A percentile compares a stretch with the other conserved stretches of the same genome.
Evolutionary conservation across 2,797 vertebrate species (phyloP).

Genomic region (Stomatorhinus walkeri): DNA sequence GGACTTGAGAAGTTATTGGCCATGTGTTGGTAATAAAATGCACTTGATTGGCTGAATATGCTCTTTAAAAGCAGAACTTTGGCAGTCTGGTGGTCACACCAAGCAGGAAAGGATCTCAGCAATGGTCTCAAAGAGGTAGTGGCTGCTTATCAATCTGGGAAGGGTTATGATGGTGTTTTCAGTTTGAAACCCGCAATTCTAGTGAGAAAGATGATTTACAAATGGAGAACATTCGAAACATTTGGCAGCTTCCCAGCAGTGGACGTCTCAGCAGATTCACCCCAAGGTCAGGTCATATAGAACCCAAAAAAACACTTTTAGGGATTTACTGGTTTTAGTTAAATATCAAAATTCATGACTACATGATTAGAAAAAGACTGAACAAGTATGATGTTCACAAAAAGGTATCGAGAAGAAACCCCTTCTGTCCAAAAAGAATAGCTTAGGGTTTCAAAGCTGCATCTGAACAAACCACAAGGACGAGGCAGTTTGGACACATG

Average conservation of each 20-base stretch:
- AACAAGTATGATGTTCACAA: background rate
- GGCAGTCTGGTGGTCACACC: background rate
- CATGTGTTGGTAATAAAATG: background rate
- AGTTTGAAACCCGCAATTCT: background rate
- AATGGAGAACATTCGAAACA: background rate
- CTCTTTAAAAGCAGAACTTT: background rate
- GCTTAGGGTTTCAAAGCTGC: background rate
- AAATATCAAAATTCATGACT: background rate
- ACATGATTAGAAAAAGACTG: background rate
- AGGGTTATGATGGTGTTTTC: background rate
- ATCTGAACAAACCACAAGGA: background rate
- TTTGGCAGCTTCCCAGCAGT: background rate
- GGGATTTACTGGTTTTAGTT: background rate
- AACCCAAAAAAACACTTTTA: background rate
- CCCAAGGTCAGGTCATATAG: background rate
- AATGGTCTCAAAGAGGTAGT: background rate
- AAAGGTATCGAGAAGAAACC: background rate
- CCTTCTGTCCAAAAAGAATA: background rate
- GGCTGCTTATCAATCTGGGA: background rate
- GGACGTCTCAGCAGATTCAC: background rate
- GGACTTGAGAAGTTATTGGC: background rate
- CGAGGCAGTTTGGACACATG: background rate
- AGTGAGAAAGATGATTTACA: background rate
- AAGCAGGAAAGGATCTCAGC: background rate
- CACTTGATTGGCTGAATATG: background rate